phyloP scores from a whole-genome alignment of 2,113 vertebrate species.

The Nerophis lumbriciformis region DNA sequence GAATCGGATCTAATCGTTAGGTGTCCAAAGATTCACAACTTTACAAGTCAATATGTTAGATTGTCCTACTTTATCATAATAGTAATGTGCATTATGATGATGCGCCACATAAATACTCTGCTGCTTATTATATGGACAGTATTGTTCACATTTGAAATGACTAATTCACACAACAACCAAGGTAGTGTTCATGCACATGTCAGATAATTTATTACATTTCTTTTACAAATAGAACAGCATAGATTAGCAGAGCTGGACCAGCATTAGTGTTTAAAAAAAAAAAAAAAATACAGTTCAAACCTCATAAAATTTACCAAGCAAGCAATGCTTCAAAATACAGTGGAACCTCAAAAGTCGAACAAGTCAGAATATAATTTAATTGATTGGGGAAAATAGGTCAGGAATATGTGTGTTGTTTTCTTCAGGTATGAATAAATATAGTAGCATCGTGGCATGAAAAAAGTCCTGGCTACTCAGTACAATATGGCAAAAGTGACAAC shows the following conservation, averaged over 20 bases:
- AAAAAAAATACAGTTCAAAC: background rate
- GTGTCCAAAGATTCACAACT: too few relatives aligned
- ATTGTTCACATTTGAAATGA: too few relatives aligned
- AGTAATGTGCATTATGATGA: too few relatives aligned
- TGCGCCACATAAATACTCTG: too few relatives aligned
- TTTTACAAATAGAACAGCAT: constrained; percentile 22
- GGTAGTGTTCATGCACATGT: constrained; percentile 23
- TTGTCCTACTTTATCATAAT: too few relatives aligned
- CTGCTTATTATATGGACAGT: too few relatives aligned
- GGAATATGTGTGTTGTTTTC: too few relatives aligned
- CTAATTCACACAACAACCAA: background rate
- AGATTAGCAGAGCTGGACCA: background rate
- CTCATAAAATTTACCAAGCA: constrained; percentile 6
- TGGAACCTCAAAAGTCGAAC: background rate
- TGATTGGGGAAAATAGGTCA: too few relatives aligned
- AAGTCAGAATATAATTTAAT: too few relatives aligned
- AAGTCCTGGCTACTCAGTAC: background rate
- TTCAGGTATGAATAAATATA: too few relatives aligned
- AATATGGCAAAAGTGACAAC: background rate
- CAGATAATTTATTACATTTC: constrained; percentile 39
- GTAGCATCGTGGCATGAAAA: background rate
- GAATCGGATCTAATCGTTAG: too few relatives aligned
- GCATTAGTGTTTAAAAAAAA: constrained; percentile 12
- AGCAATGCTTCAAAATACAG: constrained; percentile 12
- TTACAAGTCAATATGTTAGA: too few relatives aligned